Percentiles rank a stretch among this genome's conserved stretches.
Conservation (phyloP, 2,113 vertebrate species). For the Hippoglossus stenolepis region DNA sequence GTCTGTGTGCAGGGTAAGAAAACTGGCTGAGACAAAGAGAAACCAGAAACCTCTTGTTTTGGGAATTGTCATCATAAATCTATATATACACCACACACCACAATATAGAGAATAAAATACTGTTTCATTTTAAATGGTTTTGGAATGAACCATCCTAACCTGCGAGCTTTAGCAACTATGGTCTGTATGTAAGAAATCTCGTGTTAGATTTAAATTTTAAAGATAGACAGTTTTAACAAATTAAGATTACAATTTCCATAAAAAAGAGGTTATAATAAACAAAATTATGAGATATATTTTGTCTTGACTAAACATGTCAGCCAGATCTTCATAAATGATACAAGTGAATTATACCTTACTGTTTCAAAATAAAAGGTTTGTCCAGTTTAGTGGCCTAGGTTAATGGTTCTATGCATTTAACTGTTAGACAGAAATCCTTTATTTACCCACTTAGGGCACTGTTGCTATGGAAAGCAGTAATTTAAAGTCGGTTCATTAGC, state of each 20-base stretch:
- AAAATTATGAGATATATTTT: no score
- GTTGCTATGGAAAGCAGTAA: neutral
- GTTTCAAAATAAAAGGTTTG: neutral
- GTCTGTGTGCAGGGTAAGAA: constrained; percentile 96
- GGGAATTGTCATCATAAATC: neutral
- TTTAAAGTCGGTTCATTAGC: neutral
- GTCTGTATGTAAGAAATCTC: neutral
- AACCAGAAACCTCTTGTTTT: neutral
- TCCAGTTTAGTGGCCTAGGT: neutral
- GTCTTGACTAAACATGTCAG: no score
- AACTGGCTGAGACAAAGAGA: neutral
- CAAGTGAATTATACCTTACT: no score
- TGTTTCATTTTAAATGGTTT: neutral
- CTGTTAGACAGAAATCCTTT: neutral
- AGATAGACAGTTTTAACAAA: no score
- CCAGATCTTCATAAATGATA: no score
- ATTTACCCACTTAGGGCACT: neutral
- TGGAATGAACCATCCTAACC: neutral
- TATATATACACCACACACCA: neutral
- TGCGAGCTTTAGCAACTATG: no score
- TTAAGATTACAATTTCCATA: no score
- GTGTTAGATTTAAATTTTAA: no score
- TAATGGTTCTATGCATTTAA: neutral
- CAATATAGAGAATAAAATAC: neutral
- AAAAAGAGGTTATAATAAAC: no score